Evolutionary conservation across 2,113 vertebrate genomes (phyloP).

Genomic region (Percina caprodes): DNA sequence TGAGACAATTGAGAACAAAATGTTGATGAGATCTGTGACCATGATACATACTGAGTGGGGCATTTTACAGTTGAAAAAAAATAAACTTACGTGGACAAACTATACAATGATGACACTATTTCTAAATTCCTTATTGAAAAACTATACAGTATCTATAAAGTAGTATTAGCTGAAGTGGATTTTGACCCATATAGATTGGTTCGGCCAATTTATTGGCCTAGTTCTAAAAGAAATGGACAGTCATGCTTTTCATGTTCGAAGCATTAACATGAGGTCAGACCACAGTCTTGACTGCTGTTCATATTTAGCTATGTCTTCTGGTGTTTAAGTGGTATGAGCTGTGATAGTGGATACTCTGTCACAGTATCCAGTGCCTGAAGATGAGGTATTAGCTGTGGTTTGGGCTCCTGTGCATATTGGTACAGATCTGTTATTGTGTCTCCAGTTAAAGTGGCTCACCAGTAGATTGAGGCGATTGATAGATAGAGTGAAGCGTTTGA

Average conservation of each 20-base stretch:
- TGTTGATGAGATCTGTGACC: neutral
- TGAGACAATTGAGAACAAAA: neutral
- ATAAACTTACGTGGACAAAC: neutral
- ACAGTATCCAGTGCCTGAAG: neutral
- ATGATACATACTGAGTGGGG: too few relatives aligned
- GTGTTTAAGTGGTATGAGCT: neutral
- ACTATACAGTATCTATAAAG: neutral
- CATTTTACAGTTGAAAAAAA: neutral
- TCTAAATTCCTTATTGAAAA: neutral
- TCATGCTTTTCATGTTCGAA: neutral
- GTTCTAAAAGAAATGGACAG: neutral
- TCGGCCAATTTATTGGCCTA: neutral
- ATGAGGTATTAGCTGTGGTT: conserved; percentile 20
- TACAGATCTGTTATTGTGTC: conserved; percentile 32
- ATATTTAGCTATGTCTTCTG: neutral
- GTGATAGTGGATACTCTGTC: neutral
- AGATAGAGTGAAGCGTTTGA: conserved; percentile 22
- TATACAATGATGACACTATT: neutral
- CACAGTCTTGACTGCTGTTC: neutral
- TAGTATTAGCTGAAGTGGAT: too few relatives aligned
- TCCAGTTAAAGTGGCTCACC: neutral
- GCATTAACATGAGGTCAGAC: neutral
- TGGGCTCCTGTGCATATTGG: conserved; percentile 1
- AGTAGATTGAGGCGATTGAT: too few relatives aligned
- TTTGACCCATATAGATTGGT: neutral